phyloP scores from a whole-genome alignment of 1,140 invertebrate genomes.

The Battus philenor region DNA sequence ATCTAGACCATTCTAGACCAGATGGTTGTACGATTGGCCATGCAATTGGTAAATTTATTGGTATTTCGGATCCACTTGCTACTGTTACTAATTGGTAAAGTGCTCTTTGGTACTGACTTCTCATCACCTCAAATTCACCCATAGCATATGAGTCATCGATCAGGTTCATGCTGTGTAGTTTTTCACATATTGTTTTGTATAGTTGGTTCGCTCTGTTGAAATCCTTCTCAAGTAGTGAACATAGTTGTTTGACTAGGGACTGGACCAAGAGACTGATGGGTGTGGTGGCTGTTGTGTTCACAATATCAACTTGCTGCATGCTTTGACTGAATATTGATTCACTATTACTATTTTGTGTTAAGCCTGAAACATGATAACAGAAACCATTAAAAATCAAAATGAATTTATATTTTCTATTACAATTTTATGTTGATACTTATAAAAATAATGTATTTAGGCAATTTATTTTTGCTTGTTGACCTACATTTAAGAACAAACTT shows the following conservation, averaged over 20 bases:
- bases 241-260: constrained; percentile 80
- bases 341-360: constrained; percentile 38
- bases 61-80: constrained; percentile 73
- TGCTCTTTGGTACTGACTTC: constrained; percentile 79
- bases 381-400: background rate
- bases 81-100: constrained; percentile 78
- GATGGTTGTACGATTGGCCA: constrained; percentile 67
- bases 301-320: constrained; percentile 51
- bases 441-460: too few relatives aligned
- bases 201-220: constrained; percentile 73
- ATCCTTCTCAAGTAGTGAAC: constrained; percentile 78
- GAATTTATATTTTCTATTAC: too few relatives aligned
- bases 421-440: too few relatives aligned
- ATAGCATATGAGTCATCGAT: constrained; percentile 81
- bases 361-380: constrained; percentile 42
- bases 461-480: too few relatives aligned
- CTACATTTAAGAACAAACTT: too few relatives aligned
- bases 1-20: constrained; percentile 79
- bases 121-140: constrained; percentile 80
- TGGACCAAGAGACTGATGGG: constrained; percentile 79
- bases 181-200: constrained; percentile 80
- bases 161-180: constrained; percentile 79
- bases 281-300: constrained; percentile 59
- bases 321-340: constrained; percentile 52
- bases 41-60: constrained; percentile 56